A percentile compares a stretch with the other conserved stretches of the same genome.
Evolutionary conservation across 2,113 vertebrate species (phyloP).

Genomic region (Cebus imitator): DNA sequence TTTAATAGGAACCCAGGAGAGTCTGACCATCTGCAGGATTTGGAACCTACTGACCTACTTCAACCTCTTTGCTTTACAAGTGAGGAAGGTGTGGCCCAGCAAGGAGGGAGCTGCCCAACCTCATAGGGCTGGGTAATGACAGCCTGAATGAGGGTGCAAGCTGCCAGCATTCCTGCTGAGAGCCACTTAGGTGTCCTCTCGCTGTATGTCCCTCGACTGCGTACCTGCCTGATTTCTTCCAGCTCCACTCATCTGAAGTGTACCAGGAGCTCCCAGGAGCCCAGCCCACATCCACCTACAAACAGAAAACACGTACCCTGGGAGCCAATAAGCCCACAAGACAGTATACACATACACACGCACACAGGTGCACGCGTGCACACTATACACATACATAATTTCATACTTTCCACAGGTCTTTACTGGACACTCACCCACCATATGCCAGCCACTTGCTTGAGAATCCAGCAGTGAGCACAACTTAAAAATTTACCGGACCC

Average conservation of each 20-base stretch:
- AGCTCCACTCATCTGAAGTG: not conserved
- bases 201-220: not conserved
- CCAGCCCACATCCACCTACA: not conserved
- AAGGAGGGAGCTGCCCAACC: not conserved
- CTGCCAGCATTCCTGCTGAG: not conserved
- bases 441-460: not conserved
- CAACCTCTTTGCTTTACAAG: not conserved
- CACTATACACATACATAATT: not conserved
- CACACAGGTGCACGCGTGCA: no score
- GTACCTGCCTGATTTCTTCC: not conserved
- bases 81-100: not conserved
- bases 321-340: not conserved
- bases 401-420: not conserved
- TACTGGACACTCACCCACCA: not conserved
- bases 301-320: not conserved
- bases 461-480: not conserved
- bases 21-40: not conserved
- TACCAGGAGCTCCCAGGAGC: not conserved
- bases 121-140: not conserved
- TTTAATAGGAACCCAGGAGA: not conserved
- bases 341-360: not conserved
- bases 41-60: not conserved
- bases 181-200: no score
- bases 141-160: not conserved
- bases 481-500: not conserved